Evolutionary conservation across 2,888 invertebrate species (phyloP).

Genomic region (Orthosia gothica): DNA sequence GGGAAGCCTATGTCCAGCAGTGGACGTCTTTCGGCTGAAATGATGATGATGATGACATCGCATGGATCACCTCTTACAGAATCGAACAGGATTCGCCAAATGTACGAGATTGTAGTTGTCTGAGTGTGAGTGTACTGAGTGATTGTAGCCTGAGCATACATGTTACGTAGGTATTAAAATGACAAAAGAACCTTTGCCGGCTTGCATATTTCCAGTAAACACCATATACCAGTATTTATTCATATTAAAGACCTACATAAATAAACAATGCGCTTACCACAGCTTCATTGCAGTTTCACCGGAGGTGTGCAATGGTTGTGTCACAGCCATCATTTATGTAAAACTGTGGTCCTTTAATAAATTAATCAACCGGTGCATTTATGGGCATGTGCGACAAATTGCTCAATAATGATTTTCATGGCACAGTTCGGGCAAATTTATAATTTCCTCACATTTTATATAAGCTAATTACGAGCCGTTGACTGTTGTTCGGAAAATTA

Average conservation of each 20-base stretch:
- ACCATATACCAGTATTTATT: slow-evolving; percentile 28
- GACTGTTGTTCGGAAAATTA: slow-evolving; percentile 64
- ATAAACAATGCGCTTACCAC: slow-evolving; percentile 46
- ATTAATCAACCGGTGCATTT: slow-evolving; percentile 85
- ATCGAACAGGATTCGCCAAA: no score
- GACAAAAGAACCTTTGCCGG: slow-evolving; percentile 4
- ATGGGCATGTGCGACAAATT: slow-evolving; percentile 82
- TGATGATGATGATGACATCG: no score
- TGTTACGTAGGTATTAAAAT: slow-evolving; percentile 1
- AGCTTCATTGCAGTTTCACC: slow-evolving; percentile 45
- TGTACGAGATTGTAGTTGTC: no score
- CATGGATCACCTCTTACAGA: no score
- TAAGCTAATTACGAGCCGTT: slow-evolving; percentile 71
- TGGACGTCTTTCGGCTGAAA: no score
- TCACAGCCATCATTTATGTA: slow-evolving; percentile 77
- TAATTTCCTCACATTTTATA: slow-evolving; percentile 76
- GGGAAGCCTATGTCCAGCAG: no score
- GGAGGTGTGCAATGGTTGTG: slow-evolving; percentile 51
- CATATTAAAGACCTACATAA: slow-evolving; percentile 40
- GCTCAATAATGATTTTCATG: slow-evolving; percentile 82
- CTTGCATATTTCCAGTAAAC: slow-evolving; percentile 26
- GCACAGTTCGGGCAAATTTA: slow-evolving; percentile 80
- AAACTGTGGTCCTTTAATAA: slow-evolving; percentile 83
- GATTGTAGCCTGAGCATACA: neutral
- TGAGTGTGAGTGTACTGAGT: no score